phyloP scores from a whole-genome alignment of 2,888 invertebrate species.

The Epsilonema sp. region DNA sequence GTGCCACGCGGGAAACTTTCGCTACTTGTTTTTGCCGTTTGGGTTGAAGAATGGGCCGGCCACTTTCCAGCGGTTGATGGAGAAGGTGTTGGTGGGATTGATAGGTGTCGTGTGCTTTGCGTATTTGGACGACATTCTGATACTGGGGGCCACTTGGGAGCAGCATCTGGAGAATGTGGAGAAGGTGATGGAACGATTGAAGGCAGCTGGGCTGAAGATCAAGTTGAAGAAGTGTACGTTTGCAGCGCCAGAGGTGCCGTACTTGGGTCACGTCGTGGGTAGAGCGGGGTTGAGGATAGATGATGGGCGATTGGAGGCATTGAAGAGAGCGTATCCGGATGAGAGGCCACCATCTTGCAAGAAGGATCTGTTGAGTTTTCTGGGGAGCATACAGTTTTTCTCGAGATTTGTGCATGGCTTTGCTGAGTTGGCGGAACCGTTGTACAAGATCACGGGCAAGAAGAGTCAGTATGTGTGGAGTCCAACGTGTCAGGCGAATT shows the following conservation, averaged over 20 bases:
- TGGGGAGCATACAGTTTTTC: too few species aligned
- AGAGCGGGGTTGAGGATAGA: too few species aligned
- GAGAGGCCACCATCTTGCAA: too few species aligned
- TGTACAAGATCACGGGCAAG: too few species aligned
- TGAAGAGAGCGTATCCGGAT: too few species aligned
- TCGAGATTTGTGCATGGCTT: too few species aligned
- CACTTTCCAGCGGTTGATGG: conserved; percentile 10
- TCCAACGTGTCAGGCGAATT: too few species aligned
- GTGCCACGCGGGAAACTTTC: conserved; percentile 5
- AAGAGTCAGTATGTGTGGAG: too few species aligned
- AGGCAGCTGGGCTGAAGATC: not conserved
- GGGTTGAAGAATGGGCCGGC: conserved; percentile 6
- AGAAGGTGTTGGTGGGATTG: not conserved
- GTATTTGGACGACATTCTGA: not conserved
- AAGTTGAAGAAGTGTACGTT: not conserved
- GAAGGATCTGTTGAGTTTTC: too few species aligned
- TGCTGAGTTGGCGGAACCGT: too few species aligned
- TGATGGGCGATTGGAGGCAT: too few species aligned
- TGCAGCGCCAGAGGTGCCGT: not conserved
- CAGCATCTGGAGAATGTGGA: not conserved
- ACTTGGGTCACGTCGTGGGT: not conserved
- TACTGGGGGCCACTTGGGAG: not conserved
- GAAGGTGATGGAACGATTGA: not conserved
- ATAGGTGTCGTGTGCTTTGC: not conserved
- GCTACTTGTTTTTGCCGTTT: conserved; percentile 10